Evolutionary conservation across 2,113 vertebrate species (phyloP).

Genomic region (Hemibagrus wyckioides): DNA sequence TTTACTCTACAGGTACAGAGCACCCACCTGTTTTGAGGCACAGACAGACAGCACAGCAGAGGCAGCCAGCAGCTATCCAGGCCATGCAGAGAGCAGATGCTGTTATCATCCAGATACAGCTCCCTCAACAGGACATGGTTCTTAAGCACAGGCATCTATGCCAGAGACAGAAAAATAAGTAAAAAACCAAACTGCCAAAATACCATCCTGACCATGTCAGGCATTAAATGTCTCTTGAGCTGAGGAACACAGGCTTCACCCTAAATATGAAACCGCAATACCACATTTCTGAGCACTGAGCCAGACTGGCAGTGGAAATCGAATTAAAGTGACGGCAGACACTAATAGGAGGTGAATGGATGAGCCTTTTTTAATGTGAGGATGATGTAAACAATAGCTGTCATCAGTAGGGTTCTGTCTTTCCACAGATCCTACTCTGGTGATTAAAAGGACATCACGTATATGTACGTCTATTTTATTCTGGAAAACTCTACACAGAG

Average conservation of each 20-base stretch:
- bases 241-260: constrained; percentile 33
- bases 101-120: constrained; percentile 88
- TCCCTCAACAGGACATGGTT: constrained; percentile 92
- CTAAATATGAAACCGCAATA: constrained; percentile 32
- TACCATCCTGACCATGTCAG: constrained; percentile 26
- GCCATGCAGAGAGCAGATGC: constrained; percentile 73
- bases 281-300: constrained; percentile 20
- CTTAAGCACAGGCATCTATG: constrained; percentile 78
- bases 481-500: constrained; percentile 1
- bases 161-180: constrained; percentile 38
- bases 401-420: constrained; percentile 31
- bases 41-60: constrained; percentile 76
- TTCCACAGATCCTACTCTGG: background rate
- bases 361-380: constrained; percentile 42
- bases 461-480: background rate
- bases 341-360: constrained; percentile 33
- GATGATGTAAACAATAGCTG: constrained; percentile 40
- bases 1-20: background rate
- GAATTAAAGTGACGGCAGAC: constrained; percentile 40
- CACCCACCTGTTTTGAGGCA: constrained; percentile 82
- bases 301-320: constrained; percentile 36
- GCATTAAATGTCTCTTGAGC: constrained; percentile 41
- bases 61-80: constrained; percentile 86
- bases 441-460: constrained; percentile 21
- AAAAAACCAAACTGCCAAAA: constrained; percentile 25